Base-by-base conservation (phyloP, 2,888 invertebrate species). In the Chorisops tibialis region DNA sequence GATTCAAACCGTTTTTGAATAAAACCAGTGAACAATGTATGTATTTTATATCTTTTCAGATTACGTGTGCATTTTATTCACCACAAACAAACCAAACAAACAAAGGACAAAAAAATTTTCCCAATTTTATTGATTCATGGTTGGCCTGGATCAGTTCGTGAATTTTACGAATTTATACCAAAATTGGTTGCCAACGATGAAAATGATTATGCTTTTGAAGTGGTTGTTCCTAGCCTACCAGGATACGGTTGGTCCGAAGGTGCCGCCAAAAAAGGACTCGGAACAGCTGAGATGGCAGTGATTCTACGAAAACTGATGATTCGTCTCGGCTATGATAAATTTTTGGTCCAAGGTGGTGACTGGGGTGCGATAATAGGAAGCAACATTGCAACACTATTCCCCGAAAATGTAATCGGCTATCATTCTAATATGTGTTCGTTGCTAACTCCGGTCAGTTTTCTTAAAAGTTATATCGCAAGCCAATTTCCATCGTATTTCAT, bases 61-160 rank as follows among this genome's bases (percentile, higher is more conserved):
- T 69, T 76, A 3, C 72, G 83, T 85, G 82, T 94, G 60, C 93
- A 93, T 75, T 94, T 84, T 73, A 80, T 91, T 54, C 89, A 85
- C 70, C 83, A 83, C 0, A 85, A 85, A 63, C 70, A 59, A 47
- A 74, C 64, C 63, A 74, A 24, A 74, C 61, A 70, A 61, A 69
- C 72, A 30, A 77, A 79, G 67, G 74, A 78, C 64, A 72, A 79
- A 37, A 78, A 78, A 67, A 80, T 85, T 2, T 67, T 87, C 1
- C 91, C 93, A 0, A 66, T 94, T 7, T 73, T 93, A 3, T 61
- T 94, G 48, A 73, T 89, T 16, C 93, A 93, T 68, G 92, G 93
- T 18, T 93, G 93, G 93, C 94, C 93, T 0, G 90, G 92, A 2
- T 89, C 89, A 0, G 76, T 93, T 1, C 81, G 87, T 4, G 92